A percentile compares a stretch with the other conserved stretches of the same genome.
Conservation (phyloP, 1,140 invertebrate species). For the Euura saliciscinereae region DNA sequence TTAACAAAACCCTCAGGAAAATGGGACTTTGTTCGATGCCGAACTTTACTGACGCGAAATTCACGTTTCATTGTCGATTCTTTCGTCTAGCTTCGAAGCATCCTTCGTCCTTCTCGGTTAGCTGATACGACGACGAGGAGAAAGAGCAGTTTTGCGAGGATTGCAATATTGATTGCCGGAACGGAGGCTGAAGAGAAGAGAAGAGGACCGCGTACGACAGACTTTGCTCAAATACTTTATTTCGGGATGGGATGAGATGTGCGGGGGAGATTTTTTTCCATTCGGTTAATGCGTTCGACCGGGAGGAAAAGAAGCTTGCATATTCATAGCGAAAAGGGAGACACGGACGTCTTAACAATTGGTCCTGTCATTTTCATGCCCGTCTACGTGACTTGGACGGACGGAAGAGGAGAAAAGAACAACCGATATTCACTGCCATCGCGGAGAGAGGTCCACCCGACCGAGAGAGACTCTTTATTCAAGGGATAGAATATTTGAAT, state of each 20-base stretch:
- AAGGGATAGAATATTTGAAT: not conserved
- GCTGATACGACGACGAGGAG: too few species aligned
- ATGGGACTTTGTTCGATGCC: conserved; percentile 48
- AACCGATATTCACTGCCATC: not conserved
- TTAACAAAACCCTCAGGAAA: conserved; percentile 45
- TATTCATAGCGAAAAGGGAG: not conserved
- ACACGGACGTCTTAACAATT: not conserved
- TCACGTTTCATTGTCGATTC: conserved; percentile 41
- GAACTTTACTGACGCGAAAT: not conserved
- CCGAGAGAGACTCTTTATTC: not conserved
- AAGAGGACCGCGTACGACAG: too few species aligned
- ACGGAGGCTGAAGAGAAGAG: too few species aligned
- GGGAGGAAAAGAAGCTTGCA: not conserved
- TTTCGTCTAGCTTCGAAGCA: too few species aligned
- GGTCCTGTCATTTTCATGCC: not conserved
- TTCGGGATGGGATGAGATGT: too few species aligned
- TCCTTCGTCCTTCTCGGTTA: too few species aligned
- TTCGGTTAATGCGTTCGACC: too few species aligned
- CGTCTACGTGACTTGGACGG: not conserved
- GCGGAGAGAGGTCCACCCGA: not conserved
- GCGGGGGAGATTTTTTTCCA: too few species aligned
- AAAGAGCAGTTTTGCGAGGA: too few species aligned
- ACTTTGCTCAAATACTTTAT: too few species aligned
- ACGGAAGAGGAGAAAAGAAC: not conserved
- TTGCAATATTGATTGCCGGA: too few species aligned